Evolutionary conservation across 2,888 invertebrate genomes (phyloP).

Genomic region (Caenorhabditis becei): DNA sequence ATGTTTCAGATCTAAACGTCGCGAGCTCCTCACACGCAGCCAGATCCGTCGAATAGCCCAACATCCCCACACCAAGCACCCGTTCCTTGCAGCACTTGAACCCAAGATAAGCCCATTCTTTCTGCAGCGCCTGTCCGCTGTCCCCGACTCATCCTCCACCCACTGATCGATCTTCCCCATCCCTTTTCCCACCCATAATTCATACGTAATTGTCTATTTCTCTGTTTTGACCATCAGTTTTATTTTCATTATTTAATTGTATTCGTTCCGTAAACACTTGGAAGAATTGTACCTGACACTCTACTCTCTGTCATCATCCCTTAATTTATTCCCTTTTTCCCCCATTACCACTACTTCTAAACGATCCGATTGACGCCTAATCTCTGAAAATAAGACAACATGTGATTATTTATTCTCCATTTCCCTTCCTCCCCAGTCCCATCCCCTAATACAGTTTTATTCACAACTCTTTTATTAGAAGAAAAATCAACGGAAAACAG

Average conservation of each 20-base stretch:
- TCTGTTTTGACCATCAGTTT: neutral
- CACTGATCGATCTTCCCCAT: conserved; percentile 19
- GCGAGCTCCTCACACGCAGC: conserved; percentile 13
- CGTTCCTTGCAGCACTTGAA: conserved; percentile 27
- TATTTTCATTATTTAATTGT: neutral
- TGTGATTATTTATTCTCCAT: conserved; percentile 6
- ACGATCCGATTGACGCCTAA: conserved; percentile 5
- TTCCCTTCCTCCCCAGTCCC: neutral
- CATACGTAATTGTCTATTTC: conserved; percentile 3
- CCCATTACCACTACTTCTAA: neutral
- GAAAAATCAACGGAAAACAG: conserved; percentile 11
- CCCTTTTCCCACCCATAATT: neutral
- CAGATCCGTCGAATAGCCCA: conserved; percentile 27
- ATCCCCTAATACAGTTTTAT: conserved; percentile 32
- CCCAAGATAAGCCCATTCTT: conserved; percentile 25
- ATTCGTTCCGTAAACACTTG: neutral
- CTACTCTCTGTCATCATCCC: neutral
- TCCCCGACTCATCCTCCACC: conserved; percentile 3
- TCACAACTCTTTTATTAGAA: conserved; percentile 28
- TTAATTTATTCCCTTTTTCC: neutral
- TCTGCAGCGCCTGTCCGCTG: neutral
- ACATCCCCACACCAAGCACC: conserved; percentile 29
- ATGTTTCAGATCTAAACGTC: conserved; percentile 51
- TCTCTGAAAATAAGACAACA: neutral
- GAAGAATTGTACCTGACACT: neutral